Conservation (phyloP, 53 echinoderm and acorn worm species). For the Stichopus horrens region DNA sequence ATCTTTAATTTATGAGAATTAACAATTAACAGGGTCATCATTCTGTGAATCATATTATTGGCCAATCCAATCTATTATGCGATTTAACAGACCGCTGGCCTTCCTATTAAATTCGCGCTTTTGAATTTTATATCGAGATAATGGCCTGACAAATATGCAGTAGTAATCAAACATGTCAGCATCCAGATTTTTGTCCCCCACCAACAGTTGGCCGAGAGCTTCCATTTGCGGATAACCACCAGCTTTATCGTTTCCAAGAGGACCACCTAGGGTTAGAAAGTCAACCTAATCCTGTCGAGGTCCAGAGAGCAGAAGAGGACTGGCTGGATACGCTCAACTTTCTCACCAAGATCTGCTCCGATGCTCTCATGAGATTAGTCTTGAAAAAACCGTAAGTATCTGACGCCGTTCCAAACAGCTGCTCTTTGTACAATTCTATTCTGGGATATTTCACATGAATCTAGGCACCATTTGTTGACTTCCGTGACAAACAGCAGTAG, state of each 20-base stretch:
- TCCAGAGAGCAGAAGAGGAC: slow-evolving; percentile 86
- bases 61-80: too few species aligned
- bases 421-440: background rate
- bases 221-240: slow-evolving; percentile 85
- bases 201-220: slow-evolving; percentile 75
- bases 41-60: too few species aligned
- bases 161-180: too few species aligned
- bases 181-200: background rate
- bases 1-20: too few species aligned
- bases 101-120: too few species aligned
- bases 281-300: slow-evolving; percentile 73
- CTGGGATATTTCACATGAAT: background rate
- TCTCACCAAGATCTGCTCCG: slow-evolving; percentile 80
- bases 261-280: slow-evolving; percentile 89
- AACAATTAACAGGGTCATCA: too few species aligned
- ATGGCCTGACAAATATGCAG: too few species aligned
- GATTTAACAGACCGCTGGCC: too few species aligned
- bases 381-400: slow-evolving; percentile 95
- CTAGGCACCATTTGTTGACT: background rate
- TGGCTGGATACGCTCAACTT: slow-evolving; percentile 73
- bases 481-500: background rate
- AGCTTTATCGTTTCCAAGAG: slow-evolving; percentile 95
- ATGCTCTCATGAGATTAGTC: slow-evolving; percentile 98
- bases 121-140: too few species aligned
- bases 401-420: background rate